phyloP scores from a whole-genome alignment of 2,888 invertebrate genomes.

The Pycnomerus fuliginosus region DNA sequence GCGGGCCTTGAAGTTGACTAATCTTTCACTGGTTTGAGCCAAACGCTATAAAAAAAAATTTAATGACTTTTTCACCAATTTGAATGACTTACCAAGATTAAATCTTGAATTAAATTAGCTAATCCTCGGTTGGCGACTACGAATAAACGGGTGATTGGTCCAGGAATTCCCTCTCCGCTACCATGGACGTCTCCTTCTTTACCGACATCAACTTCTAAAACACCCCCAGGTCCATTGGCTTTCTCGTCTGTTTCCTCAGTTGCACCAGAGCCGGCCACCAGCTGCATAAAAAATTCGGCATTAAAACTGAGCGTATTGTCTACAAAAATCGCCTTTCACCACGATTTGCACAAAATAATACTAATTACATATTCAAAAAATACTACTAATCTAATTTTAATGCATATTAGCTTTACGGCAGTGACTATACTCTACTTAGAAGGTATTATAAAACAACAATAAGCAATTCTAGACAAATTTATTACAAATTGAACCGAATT shows the following conservation, averaged over 20 bases:
- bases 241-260: conserved; percentile 64
- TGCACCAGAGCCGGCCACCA: conserved; percentile 75
- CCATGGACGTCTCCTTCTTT: conserved; percentile 64
- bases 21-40: conserved; percentile 86
- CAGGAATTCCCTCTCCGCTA: conserved; percentile 76
- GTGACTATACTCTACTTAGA: too few species aligned
- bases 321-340: conserved; percentile 17
- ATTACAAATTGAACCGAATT: conserved; percentile 9
- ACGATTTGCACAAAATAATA: conserved; percentile 6
- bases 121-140: conserved; percentile 85
- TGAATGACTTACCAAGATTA: conserved; percentile 72
- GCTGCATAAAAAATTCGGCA: conserved; percentile 55
- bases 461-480: too few species aligned
- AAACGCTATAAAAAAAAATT: conserved; percentile 60
- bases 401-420: conserved; percentile 6
- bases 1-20: conserved; percentile 92
- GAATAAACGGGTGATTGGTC: conserved; percentile 82
- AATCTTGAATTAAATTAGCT: conserved; percentile 83
- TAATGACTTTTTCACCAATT: conserved; percentile 1
- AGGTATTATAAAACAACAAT: too few species aligned
- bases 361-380: conserved; percentile 4
- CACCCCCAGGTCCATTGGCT: conserved; percentile 57
- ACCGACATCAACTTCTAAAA: conserved; percentile 54
- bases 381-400: conserved; percentile 11
- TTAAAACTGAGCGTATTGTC: neutral